phyloP scores from a whole-genome alignment of 2,888 invertebrate genomes.

The Diarsia rubi region DNA sequence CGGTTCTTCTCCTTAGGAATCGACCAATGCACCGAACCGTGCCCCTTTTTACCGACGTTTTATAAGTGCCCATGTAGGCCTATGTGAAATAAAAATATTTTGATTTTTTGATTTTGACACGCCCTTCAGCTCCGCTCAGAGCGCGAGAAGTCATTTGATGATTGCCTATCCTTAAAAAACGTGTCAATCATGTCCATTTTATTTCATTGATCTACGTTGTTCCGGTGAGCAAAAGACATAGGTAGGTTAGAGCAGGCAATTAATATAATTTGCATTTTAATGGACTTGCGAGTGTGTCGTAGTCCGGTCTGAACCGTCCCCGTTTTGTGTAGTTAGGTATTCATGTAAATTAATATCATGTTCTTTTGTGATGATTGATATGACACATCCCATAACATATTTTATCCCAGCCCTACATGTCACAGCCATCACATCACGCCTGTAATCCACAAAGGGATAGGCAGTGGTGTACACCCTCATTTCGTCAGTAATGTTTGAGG shows the following conservation, averaged over 20 bases:
- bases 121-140: too few species aligned
- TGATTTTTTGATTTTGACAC: too few species aligned
- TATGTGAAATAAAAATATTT: too few species aligned
- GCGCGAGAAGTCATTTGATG: too few species aligned
- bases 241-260: neutral
- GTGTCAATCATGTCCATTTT: constrained; percentile 3
- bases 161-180: too few species aligned
- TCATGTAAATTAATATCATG: neutral
- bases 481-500: too few species aligned
- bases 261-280: constrained; percentile 11
- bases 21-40: too few species aligned
- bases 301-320: neutral
- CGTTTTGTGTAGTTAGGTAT: neutral
- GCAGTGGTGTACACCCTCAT: too few species aligned
- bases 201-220: neutral
- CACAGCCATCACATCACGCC: neutral
- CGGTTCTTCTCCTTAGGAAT: too few species aligned
- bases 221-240: neutral
- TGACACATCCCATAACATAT: neutral
- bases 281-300: neutral
- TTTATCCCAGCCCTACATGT: neutral
- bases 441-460: too few species aligned
- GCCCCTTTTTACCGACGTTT: too few species aligned
- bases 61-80: too few species aligned
- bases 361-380: neutral